Evolutionary conservation across 2,113 vertebrate genomes (phyloP).

Genomic region (Brevimyrus niger): DNA sequence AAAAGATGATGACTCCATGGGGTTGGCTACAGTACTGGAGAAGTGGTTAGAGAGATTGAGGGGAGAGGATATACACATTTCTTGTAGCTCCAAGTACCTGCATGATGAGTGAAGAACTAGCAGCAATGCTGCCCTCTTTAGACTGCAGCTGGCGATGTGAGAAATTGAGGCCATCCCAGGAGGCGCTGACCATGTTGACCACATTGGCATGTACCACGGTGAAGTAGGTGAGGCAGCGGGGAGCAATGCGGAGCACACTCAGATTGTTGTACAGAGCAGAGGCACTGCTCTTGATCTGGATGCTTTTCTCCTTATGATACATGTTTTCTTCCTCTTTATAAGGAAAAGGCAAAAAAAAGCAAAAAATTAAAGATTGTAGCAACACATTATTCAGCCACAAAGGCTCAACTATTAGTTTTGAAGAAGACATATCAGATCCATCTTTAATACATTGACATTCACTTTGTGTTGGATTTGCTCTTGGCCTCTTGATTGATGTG

Average conservation of each 20-base stretch:
- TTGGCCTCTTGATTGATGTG: too few relatives aligned
- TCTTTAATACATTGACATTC: too few relatives aligned
- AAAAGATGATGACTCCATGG: not conserved
- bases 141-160: conserved; percentile 80
- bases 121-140: conserved; percentile 63
- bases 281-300: conserved; percentile 72
- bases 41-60: not conserved
- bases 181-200: conserved; percentile 72
- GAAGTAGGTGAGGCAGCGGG: conserved; percentile 64
- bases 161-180: conserved; percentile 66
- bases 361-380: not conserved
- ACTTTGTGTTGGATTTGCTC: too few relatives aligned
- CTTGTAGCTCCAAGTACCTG: conserved; percentile 60
- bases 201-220: conserved; percentile 74
- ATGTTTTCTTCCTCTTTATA: conserved; percentile 38
- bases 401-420: too few relatives aligned
- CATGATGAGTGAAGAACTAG: conserved; percentile 72
- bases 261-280: conserved; percentile 87
- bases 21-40: not conserved
- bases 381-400: too few relatives aligned
- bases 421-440: too few relatives aligned
- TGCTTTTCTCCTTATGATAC: conserved; percentile 75
- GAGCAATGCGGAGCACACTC: conserved; percentile 65
- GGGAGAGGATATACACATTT: not conserved
- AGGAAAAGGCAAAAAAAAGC: not conserved